These are phyloP conservation scores for Drosophila novamexicana DNA, from an alignment of 1,140 invertebrate species.

Conservation along the genomic window DNA sequence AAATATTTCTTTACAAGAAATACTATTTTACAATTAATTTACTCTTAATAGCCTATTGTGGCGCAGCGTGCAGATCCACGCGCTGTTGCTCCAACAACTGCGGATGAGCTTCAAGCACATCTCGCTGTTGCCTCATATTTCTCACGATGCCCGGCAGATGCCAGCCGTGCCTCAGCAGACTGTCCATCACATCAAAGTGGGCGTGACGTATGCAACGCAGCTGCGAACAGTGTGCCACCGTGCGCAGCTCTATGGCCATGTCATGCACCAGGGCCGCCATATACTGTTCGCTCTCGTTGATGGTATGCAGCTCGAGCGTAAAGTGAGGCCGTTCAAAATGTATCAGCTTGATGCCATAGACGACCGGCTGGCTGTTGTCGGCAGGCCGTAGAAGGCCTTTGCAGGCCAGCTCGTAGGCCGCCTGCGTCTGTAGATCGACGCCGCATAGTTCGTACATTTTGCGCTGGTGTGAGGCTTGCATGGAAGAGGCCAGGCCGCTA, in stretches of 20 bases:
- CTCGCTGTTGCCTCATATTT: conserved; percentile 88
- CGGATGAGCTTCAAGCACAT: conserved; percentile 86
- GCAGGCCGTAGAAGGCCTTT: conserved; percentile 91
- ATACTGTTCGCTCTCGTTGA: conserved; percentile 93
- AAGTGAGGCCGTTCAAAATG: conserved; percentile 93
- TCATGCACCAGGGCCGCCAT: conserved; percentile 91
- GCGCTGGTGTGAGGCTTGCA: conserved; percentile 93
- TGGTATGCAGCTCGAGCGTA: conserved; percentile 94
- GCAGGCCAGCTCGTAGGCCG: conserved; percentile 93
- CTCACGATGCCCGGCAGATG: conserved; percentile 89
- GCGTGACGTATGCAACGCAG: conserved; percentile 93
- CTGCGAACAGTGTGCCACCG: conserved; percentile 91
- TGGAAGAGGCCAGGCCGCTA: conserved; percentile 89
- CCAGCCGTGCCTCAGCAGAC: conserved; percentile 94
- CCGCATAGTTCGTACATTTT: conserved; percentile 92
- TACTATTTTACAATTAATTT: conserved; percentile 5
- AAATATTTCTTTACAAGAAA: conserved; percentile 3
- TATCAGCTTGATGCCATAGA: conserved; percentile 95
- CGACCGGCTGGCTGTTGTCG: conserved; percentile 88
- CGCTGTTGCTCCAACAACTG: conserved; percentile 84
- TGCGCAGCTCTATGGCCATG: conserved; percentile 91
- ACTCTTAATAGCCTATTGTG: neutral
- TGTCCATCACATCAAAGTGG: conserved; percentile 90
- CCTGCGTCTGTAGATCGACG: conserved; percentile 92
- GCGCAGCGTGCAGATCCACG: conserved; percentile 55